These are phyloP conservation scores for Leptinotarsa peninsularis DNA, from an alignment of 2,888 invertebrate species.

Conservation along the genomic window DNA sequence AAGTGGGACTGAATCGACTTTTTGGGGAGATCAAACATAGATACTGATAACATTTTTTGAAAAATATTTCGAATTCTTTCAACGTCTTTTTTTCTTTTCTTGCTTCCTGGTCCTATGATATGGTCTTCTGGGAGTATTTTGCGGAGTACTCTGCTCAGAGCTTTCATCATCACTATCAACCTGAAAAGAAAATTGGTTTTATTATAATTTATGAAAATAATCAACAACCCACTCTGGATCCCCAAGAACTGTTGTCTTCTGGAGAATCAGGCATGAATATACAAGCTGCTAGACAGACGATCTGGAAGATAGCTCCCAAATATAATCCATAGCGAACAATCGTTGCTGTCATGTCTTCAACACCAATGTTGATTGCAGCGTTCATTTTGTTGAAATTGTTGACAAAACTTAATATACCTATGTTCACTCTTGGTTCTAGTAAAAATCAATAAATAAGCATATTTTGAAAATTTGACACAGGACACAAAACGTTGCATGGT, in stretches of 20 bases:
- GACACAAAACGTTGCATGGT: no score
- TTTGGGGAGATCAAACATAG: no score
- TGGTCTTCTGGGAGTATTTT: conserved; percentile 75
- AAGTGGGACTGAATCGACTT: no score
- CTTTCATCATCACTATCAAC: conserved; percentile 81
- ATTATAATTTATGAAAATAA: neutral
- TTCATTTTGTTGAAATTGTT: conserved; percentile 59
- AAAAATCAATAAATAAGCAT: neutral
- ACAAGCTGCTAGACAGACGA: conserved; percentile 85
- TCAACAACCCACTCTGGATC: conserved; percentile 65
- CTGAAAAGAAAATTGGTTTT: conserved; percentile 46
- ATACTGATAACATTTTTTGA: neutral
- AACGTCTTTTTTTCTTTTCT: conserved; percentile 80
- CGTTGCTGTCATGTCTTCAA: conserved; percentile 79
- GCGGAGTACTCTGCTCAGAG: conserved; percentile 79
- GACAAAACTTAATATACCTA: neutral
- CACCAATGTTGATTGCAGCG: conserved; percentile 68
- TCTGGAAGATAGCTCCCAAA: conserved; percentile 88
- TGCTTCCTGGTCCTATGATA: conserved; percentile 74
- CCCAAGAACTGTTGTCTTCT: conserved; percentile 63
- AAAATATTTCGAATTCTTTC: conserved; percentile 47
- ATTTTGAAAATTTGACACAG: no score
- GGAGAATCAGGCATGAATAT: conserved; percentile 79
- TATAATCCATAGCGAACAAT: conserved; percentile 85
- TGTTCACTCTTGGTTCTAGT: neutral